Evolutionary conservation across 2,797 vertebrate species (phyloP), one percentile per base, ranked within the genome.

Genomic region (Orientallactaga sibirica): DNA sequence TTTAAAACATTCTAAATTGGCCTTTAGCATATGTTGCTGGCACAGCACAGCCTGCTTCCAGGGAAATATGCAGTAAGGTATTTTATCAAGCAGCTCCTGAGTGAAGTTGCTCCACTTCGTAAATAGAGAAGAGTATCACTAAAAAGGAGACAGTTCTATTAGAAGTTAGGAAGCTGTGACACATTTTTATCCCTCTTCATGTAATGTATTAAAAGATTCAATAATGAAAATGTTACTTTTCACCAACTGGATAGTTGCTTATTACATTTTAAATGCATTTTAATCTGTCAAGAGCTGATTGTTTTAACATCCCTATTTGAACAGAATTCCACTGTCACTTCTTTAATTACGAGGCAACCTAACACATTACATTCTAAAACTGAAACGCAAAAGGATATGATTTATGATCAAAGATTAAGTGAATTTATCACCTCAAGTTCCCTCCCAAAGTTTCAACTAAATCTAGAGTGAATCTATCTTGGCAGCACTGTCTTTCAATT

Each of bases 21-120:
- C 77, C 93, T 95, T 97, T 74, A 96, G 87, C 74, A 33, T 71
- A 84, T 96, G 89, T 9, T 91, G 95, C 82, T 97, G 88, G 87
- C 84, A 95, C 2, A 94, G 80, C 73, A 96, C 61, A 95, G 96
- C 9, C 29, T 92, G 87, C 92, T 97, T 70, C 94, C 90, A 90
- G 64, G 80, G 96, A 96, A 97, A 95, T 76, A 81, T 0, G 3
- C 73, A 94, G 61, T 19, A 55, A 96, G 77, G 58, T 94, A 97
- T 96, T 98, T 97, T 93, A 96, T 96, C 93, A 95, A 74, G 89
- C 20, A 94, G 77, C 25, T 97, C 96, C 78, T 79, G 75, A 96
- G 73, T 78, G 75, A 97, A 94, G 82, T 77, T 85, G 96, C 67
- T 92, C 93, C 79, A 81, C 10, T 93, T 71, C 80, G 88, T 93